Percentiles rank a stretch among this genome's conserved stretches.
These are phyloP conservation scores for Chelidonichthys spinosus DNA, from an alignment of 2,797 vertebrate species.

Conservation along the genomic window DNA sequence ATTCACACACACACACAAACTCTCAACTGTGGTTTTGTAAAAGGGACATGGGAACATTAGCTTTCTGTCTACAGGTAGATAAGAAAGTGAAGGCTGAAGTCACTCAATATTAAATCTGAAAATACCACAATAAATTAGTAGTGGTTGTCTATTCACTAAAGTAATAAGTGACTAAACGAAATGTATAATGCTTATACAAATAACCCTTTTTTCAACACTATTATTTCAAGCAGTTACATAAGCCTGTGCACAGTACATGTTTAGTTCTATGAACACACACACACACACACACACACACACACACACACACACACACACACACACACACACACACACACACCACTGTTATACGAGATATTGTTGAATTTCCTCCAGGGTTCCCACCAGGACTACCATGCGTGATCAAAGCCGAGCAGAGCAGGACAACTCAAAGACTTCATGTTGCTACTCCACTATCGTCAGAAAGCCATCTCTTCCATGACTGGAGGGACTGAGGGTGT, in stretches of 20 bases:
- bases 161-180: background rate
- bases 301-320: slow-evolving; percentile 21
- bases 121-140: background rate
- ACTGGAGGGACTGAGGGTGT: slow-evolving; percentile 70
- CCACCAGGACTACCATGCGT: slow-evolving; percentile 54
- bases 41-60: background rate
- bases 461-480: slow-evolving; percentile 67
- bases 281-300: slow-evolving; percentile 3
- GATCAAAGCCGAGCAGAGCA: slow-evolving; percentile 60
- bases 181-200: background rate
- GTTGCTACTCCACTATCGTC: slow-evolving; percentile 68
- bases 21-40: background rate
- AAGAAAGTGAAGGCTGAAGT: background rate
- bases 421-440: slow-evolving; percentile 60
- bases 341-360: slow-evolving; percentile 57
- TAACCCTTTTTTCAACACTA: background rate
- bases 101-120: background rate
- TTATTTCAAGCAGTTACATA: background rate
- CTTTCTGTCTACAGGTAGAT: background rate
- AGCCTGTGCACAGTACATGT: background rate
- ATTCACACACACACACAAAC: background rate
- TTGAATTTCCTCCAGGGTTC: slow-evolving; percentile 66
- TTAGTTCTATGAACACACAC: background rate
- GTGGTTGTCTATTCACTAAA: background rate
- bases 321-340: slow-evolving; percentile 20